A percentile compares a stretch with the other conserved stretches of the same genome.
Conservation (phyloP, 2,113 vertebrate species). For the Gobiocypris rarus region DNA sequence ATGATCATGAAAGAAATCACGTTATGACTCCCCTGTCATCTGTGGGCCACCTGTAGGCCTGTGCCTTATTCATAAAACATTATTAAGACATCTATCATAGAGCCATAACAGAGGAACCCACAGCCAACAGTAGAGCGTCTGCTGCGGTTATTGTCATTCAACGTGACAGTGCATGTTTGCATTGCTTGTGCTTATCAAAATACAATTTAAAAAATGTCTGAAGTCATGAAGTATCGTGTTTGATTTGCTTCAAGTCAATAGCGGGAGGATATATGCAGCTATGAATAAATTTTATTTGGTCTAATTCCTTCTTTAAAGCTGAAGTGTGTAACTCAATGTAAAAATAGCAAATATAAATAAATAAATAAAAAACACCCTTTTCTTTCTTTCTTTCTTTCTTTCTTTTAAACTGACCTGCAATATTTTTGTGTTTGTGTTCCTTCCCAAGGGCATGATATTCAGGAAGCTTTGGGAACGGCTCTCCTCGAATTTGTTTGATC, state of each 20-base stretch:
- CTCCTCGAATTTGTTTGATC: constrained; percentile 6
- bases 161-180: not conserved
- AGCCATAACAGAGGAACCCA: constrained; percentile 16
- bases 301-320: not conserved
- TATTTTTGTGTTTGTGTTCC: not conserved
- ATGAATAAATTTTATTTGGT: not conserved
- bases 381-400: too few species aligned
- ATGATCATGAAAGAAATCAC: constrained; percentile 23
- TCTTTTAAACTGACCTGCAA: not conserved
- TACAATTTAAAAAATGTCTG: not conserved
- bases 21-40: constrained; percentile 17
- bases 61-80: constrained; percentile 27
- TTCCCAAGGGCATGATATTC: not conserved
- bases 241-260: constrained; percentile 4
- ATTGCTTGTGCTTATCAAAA: constrained; percentile 10
- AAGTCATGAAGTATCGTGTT: not conserved
- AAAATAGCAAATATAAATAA: not conserved
- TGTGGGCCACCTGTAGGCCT: constrained; percentile 11
- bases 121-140: not conserved
- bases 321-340: not conserved
- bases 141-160: not conserved
- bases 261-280: not conserved
- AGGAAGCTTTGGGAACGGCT: not conserved
- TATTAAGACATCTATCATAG: constrained; percentile 31
- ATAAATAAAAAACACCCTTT: too few species aligned